A percentile compares a stretch with the other conserved stretches of the same genome.
Conservation (phyloP, 2,888 invertebrate genomes). For the Nipponacmea schrenckii region DNA sequence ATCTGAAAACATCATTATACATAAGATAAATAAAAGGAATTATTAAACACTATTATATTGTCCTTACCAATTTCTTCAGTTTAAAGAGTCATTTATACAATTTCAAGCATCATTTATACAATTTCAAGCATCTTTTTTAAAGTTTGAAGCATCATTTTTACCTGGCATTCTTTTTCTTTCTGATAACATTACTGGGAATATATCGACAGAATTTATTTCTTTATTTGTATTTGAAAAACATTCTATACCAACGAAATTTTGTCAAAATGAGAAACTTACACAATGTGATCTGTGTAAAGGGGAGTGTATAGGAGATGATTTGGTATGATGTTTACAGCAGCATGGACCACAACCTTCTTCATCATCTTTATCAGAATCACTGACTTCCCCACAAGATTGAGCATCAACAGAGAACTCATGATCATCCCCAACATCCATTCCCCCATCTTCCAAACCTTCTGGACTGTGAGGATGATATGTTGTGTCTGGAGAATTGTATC, state of each 20-base stretch:
- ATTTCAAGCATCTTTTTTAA: too few relatives aligned
- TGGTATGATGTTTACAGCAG: background rate
- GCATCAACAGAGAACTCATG: constrained; percentile 18
- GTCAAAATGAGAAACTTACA: background rate
- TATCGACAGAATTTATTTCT: too few relatives aligned
- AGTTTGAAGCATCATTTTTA: too few relatives aligned
- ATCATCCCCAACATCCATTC: constrained; percentile 29
- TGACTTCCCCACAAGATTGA: background rate
- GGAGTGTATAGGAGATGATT: background rate
- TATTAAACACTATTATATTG: too few relatives aligned
- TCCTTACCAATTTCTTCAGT: too few relatives aligned
- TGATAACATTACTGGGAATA: too few relatives aligned
- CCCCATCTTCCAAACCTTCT: constrained; percentile 16
- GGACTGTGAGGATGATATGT: background rate
- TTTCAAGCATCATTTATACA: too few relatives aligned
- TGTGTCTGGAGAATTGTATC: too few relatives aligned
- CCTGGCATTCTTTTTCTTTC: too few relatives aligned
- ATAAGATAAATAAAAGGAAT: background rate
- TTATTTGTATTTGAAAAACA: too few relatives aligned
- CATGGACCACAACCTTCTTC: constrained; percentile 26
- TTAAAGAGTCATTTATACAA: too few relatives aligned
- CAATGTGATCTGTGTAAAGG: background rate
- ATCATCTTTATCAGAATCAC: constrained; percentile 16
- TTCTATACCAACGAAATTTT: background rate
- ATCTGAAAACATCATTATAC: constrained; percentile 40